Evolutionary conservation across 2,797 vertebrate genomes (phyloP).

Genomic region (Taeniopygia guttata): DNA sequence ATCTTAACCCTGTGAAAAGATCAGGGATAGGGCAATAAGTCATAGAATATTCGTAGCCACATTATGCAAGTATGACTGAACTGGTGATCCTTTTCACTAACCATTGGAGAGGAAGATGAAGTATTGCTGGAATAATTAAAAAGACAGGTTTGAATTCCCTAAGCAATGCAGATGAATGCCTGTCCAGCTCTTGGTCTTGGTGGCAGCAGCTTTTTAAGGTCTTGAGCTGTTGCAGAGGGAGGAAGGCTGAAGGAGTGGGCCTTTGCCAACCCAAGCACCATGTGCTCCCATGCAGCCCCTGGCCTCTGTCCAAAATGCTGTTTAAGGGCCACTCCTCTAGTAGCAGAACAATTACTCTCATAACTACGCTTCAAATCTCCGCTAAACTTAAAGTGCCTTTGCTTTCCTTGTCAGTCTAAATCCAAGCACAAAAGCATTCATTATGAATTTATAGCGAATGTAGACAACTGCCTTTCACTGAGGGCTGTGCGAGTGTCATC

Average conservation of each 20-base stretch:
- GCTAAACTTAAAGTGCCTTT: neutral
- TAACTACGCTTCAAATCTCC: neutral
- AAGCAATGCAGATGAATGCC: neutral
- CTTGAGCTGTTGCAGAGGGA: neutral
- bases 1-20: neutral
- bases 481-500: accelerated
- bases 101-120: neutral
- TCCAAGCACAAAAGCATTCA: neutral
- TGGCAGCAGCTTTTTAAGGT: neutral
- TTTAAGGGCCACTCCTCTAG: neutral
- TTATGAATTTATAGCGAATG: neutral
- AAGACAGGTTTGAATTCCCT: neutral
- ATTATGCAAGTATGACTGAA: neutral
- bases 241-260: neutral
- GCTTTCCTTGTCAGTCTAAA: neutral
- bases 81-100: neutral
- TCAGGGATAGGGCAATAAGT: neutral
- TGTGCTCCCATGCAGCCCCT: neutral
- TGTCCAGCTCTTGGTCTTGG: neutral
- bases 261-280: neutral
- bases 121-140: neutral
- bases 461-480: neutral
- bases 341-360: neutral
- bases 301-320: neutral
- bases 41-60: neutral